These are phyloP conservation scores for Oreonectes daqikongensis DNA, from an alignment of 2,797 vertebrate genomes.

Conservation along the genomic window DNA sequence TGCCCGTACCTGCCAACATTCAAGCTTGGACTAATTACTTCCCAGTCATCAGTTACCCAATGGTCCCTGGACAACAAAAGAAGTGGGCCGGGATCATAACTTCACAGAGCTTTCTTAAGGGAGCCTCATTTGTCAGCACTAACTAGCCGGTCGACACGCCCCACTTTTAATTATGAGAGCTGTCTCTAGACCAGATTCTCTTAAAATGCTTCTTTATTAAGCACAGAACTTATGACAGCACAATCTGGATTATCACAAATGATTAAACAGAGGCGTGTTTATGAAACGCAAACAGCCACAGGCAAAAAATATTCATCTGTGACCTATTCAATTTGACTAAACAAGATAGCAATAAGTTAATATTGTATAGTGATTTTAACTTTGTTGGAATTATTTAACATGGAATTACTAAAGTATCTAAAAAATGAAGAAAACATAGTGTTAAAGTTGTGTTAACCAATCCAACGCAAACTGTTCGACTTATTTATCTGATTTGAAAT, in stretches of 20 bases:
- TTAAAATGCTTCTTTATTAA: constrained; percentile 1
- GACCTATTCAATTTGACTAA: not conserved
- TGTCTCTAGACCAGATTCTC: not conserved
- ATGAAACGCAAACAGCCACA: not conserved
- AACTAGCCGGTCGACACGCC: constrained; percentile 40
- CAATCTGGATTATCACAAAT: not conserved
- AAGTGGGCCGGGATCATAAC: constrained; percentile 56
- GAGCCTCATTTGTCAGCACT: constrained; percentile 58
- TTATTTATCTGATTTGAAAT: no score
- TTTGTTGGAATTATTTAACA: no score
- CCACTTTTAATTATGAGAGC: constrained; percentile 7
- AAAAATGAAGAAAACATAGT: no score
- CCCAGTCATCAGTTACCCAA: constrained; percentile 66
- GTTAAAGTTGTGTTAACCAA: no score
- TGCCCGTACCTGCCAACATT: constrained; percentile 66
- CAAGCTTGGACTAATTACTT: constrained; percentile 66
- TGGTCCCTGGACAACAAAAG: constrained; percentile 57
- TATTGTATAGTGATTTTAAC: no score
- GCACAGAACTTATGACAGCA: not conserved
- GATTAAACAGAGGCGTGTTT: not conserved
- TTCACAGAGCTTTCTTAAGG: constrained; percentile 59
- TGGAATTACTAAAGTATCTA: no score
- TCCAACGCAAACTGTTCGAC: no score
- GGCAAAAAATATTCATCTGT: not conserved
- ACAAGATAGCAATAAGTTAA: no score